These are phyloP conservation scores for Drosophila rufa DNA, from an alignment of 1,140 invertebrate species.

Conservation along the genomic window DNA sequence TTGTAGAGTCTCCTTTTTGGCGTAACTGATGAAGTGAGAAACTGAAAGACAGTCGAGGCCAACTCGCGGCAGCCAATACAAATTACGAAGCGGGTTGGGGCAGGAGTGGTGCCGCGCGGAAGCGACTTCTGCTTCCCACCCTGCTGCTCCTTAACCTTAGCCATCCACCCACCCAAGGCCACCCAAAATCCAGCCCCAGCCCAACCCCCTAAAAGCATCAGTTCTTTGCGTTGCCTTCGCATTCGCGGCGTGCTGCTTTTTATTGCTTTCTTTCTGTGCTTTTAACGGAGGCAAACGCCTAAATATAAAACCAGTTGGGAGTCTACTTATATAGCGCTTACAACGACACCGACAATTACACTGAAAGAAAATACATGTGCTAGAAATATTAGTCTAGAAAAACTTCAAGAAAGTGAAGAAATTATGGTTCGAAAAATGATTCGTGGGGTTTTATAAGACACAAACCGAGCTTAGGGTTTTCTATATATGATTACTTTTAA, in stretches of 20 bases:
- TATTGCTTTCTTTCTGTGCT: conserved; percentile 81
- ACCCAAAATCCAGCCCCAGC: neutral
- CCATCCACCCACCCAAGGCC: neutral
- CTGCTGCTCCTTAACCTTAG: conserved; percentile 7
- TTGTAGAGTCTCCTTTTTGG: conserved; percentile 82
- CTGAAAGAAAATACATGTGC: neutral
- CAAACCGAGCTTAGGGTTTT: no score
- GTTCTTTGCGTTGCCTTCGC: conserved; percentile 25
- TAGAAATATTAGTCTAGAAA: no score
- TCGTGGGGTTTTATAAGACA: no score
- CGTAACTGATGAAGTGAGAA: conserved; percentile 84
- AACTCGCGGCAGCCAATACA: conserved; percentile 70
- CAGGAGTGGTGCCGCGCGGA: conserved; percentile 9
- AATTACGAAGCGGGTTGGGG: conserved; percentile 14
- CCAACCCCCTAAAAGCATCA: neutral
- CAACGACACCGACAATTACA: conserved; percentile 30
- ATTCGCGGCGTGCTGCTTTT: conserved; percentile 79
- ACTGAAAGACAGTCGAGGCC: conserved; percentile 80
- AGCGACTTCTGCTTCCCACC: conserved; percentile 64
- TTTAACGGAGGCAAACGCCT: conserved; percentile 68
- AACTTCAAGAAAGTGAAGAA: no score
- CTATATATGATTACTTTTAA: no score
- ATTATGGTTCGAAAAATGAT: no score
- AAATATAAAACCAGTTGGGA: conserved; percentile 80
- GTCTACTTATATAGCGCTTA: conserved; percentile 81